Conservation (phyloP, 2,888 invertebrate species). For the Drosophila merina region DNA sequence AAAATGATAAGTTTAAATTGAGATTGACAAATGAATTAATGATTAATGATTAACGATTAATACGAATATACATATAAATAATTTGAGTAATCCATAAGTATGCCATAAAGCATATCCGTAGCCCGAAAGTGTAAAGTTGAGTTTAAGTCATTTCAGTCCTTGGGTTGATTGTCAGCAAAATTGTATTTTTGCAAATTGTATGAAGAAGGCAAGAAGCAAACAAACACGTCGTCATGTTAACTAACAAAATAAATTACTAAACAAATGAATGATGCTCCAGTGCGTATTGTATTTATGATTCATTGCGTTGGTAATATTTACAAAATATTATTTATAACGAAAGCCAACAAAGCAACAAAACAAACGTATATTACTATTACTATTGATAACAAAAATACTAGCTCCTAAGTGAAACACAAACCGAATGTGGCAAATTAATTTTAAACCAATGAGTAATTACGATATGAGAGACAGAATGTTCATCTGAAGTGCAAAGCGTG, state of each 20-base stretch:
- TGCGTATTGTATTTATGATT: slow-evolving; percentile 65
- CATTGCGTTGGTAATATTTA: slow-evolving; percentile 68
- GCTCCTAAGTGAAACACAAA: slow-evolving; percentile 54
- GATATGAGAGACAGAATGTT: slow-evolving; percentile 47
- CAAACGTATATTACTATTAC: slow-evolving; percentile 35
- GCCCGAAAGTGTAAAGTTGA: slow-evolving; percentile 62
- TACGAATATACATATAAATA: slow-evolving; percentile 30
- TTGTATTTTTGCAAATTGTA: slow-evolving; percentile 62
- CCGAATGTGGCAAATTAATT: slow-evolving; percentile 77
- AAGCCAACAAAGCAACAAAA: slow-evolving; percentile 41
- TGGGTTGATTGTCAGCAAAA: slow-evolving; percentile 49
- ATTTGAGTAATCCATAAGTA: background rate
- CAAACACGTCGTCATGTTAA: slow-evolving; percentile 83
- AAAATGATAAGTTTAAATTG: slow-evolving; percentile 49
- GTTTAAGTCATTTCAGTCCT: slow-evolving; percentile 50
- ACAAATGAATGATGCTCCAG: slow-evolving; percentile 61
- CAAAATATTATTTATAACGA: slow-evolving; percentile 63
- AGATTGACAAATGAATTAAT: slow-evolving; percentile 14
- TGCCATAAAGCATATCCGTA: slow-evolving; percentile 44
- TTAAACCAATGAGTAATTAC: slow-evolving; percentile 51
- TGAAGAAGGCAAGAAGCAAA: slow-evolving; percentile 59
- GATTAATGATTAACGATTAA: slow-evolving; percentile 38
- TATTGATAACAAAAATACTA: slow-evolving; percentile 45
- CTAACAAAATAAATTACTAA: slow-evolving; percentile 72
- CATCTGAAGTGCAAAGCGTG: slow-evolving; percentile 65